A percentile compares a stretch with the other conserved stretches of the same genome.
Conservation (phyloP, 1,140 invertebrate species). For the Pinna nobilis region DNA sequence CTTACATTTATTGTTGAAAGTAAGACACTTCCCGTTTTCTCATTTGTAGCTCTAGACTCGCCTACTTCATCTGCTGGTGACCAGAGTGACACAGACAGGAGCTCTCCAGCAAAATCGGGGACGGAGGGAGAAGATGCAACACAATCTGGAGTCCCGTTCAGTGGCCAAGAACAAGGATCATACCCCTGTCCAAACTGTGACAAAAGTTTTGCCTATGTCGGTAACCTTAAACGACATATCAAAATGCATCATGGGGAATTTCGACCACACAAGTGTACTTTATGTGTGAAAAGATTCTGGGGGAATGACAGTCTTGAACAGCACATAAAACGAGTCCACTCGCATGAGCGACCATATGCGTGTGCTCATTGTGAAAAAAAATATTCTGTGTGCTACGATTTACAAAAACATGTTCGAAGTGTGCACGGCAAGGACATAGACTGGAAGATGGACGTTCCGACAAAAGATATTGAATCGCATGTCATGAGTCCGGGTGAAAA, state of each 20-base stretch:
- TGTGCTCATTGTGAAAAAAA: constrained; percentile 49
- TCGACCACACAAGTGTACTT: constrained; percentile 38
- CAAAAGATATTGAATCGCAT: constrained; percentile 4
- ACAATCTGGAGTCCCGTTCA: constrained; percentile 2
- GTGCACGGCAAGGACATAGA: constrained; percentile 47
- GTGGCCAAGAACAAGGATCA: constrained; percentile 40
- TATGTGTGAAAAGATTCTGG: constrained; percentile 44
- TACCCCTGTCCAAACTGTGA: constrained; percentile 43
- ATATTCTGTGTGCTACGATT: constrained; percentile 47
- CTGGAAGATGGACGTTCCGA: constrained; percentile 33
- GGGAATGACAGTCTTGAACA: constrained; percentile 44
- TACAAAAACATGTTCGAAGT: constrained; percentile 45
- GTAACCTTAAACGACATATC: constrained; percentile 43
- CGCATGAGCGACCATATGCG: constrained; percentile 33
- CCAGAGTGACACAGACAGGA: constrained; percentile 15
- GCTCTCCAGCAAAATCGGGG: background rate
- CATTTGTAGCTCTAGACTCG: constrained; percentile 4
- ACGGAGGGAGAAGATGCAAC: background rate
- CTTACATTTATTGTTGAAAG: background rate
- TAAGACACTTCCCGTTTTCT: background rate
- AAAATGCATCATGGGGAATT: constrained; percentile 48
- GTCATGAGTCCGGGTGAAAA: background rate
- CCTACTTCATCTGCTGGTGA: constrained; percentile 14
- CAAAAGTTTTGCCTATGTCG: constrained; percentile 43
- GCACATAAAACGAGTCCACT: constrained; percentile 43